Evolutionary conservation across 1,140 invertebrate genomes (phyloP).

Genomic region (Mya arenaria): DNA sequence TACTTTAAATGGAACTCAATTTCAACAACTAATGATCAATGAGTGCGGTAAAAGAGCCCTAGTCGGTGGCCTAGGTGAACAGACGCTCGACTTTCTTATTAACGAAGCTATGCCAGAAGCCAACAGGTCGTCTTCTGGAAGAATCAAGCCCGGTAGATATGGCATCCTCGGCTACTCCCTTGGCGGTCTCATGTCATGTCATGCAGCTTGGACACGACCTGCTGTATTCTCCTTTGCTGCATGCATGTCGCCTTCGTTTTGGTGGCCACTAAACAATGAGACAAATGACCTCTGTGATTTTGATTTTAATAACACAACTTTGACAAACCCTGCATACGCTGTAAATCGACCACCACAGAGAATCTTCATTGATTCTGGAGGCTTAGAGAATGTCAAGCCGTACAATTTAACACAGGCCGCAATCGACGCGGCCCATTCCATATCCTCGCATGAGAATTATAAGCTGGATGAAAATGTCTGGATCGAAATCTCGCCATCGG

Average conservation of each 20-base stretch:
- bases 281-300: neutral
- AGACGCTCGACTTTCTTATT: neutral
- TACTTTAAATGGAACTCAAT: neutral
- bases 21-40: neutral
- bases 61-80: neutral
- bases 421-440: neutral
- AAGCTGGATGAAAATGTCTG: constrained; percentile 26
- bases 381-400: neutral
- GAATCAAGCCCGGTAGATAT: constrained; percentile 15
- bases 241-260: constrained; percentile 38
- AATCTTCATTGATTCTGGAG: constrained; percentile 30
- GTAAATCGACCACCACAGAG: neutral
- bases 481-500: constrained; percentile 11
- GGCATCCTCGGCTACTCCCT: constrained; percentile 41
- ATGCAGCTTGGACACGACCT: constrained; percentile 20
- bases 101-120: neutral
- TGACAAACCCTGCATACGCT: neutral
- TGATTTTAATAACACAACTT: constrained; percentile 33
- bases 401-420: constrained; percentile 34
- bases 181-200: constrained; percentile 27
- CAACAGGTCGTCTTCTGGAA: neutral
- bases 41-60: neutral
- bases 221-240: constrained; percentile 23
- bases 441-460: neutral
- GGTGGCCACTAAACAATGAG: constrained; percentile 25